Conservation (phyloP, 2,113 vertebrate species). For the Dicerorhinus sumatrensis region DNA sequence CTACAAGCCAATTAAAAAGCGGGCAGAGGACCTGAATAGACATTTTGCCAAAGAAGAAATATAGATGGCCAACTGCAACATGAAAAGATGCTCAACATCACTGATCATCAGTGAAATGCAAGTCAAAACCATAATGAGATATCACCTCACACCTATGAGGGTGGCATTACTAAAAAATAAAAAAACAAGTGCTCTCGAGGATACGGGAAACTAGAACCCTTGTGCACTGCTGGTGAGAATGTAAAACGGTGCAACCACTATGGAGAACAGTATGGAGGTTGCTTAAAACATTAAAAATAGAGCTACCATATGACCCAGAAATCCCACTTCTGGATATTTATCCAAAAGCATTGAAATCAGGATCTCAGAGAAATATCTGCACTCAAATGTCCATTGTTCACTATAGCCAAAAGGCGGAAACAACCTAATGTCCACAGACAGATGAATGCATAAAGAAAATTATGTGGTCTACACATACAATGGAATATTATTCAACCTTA, state of each 20-base stretch:
- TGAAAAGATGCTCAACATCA: not conserved
- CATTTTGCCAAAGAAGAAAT: not conserved
- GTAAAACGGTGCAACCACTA: not conserved
- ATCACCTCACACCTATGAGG: not conserved
- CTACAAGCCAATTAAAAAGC: not conserved
- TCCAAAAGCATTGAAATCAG: not conserved
- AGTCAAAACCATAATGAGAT: not conserved
- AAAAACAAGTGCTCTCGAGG: not conserved
- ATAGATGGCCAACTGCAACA: not conserved
- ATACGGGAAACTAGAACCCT: not conserved
- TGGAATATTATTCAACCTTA: not conserved
- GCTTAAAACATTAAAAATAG: not conserved
- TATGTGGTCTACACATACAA: not conserved
- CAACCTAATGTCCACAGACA: not conserved
- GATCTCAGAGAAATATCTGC: not conserved
- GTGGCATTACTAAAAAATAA: not conserved
- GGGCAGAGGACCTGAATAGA: not conserved
- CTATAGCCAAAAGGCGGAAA: not conserved
- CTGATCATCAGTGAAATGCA: not conserved
- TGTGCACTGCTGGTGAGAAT: not conserved
- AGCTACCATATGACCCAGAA: not conserved
- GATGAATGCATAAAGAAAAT: not conserved
- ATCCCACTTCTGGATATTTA: not conserved
- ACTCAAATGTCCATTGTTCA: not conserved
- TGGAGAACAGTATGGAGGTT: not conserved